Base-by-base conservation (phyloP, 2,797 vertebrate genomes). In the Brachyrhaphis roseni region DNA sequence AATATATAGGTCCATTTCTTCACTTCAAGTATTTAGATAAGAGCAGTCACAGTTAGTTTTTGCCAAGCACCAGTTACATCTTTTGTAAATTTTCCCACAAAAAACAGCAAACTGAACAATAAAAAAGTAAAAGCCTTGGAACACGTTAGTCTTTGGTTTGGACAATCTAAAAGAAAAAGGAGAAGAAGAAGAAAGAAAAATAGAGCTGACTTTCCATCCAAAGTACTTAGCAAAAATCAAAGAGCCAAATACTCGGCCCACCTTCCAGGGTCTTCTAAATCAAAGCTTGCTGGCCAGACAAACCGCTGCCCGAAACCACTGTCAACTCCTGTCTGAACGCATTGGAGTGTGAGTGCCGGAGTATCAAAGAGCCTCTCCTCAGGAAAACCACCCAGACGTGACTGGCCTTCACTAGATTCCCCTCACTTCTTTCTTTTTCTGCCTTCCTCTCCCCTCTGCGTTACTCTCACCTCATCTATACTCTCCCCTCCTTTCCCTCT, bases 301-400 rank as follows among this genome's bases (percentile, higher is more conserved):
- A 90, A 92, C 92, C 90, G 18, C 92, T 86, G 89, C 86, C 90
- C 85, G 80, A 89, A 92, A 93, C 90, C 91, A 89, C 90, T 90
- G 90, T 93, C 93, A 94, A 78, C 88, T 82, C 88, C 90, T 90
- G 90, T 91, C 88, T 82, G 74, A 83, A 89, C 77, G 83, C 84
- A 90, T 89, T 72, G 90, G 83, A 92, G 89, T 85, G 89, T 78
- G 82, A 93, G 91, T 72, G 82, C 87, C 80, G 87, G 78, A 91
- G 84, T 80, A 92, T 92, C 90, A 93, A 90, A 93, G 90, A 88
- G 84, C 83, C 85, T 87, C 87, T 89, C 86, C 84, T 91, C 87
- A 90, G 85, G 85, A 91, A 92, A 93, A 93, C 91, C 93, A 92
- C 90, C 91, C 92, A 89, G 92, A 92, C 87, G 74, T 82, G 82